A percentile compares a stretch with the other conserved stretches of the same genome.
These are phyloP conservation scores for Cyrtodaria siliqua DNA, from an alignment of 2,888 invertebrate species.

Conservation along the genomic window DNA sequence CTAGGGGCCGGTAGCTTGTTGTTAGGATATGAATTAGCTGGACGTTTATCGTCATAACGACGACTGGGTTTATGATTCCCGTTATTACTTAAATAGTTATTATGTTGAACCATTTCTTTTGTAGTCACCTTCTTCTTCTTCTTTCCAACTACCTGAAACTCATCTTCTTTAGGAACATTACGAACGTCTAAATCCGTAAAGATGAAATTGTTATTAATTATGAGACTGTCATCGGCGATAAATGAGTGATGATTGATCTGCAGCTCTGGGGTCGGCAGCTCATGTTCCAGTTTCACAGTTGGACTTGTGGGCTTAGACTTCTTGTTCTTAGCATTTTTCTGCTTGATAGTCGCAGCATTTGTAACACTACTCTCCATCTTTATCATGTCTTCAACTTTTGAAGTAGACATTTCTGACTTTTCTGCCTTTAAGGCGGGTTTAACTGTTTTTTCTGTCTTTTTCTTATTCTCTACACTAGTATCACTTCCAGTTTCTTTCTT, in stretches of 20 bases:
- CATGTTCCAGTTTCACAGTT: slow-evolving; percentile 34
- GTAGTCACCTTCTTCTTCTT: slow-evolving; percentile 69
- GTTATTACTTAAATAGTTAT: slow-evolving; percentile 44
- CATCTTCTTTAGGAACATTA: slow-evolving; percentile 67
- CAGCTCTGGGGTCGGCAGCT: slow-evolving; percentile 12
- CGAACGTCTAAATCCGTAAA: slow-evolving; percentile 77
- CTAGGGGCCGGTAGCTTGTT: slow-evolving; percentile 41
- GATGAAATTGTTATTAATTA: slow-evolving; percentile 65
- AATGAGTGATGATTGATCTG: slow-evolving; percentile 22
- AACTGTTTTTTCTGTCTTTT: slow-evolving; percentile 43
- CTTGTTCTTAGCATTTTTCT: slow-evolving; percentile 71
- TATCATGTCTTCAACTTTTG: slow-evolving; percentile 43
- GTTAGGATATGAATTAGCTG: slow-evolving; percentile 23
- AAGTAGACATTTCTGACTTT: slow-evolving; percentile 40
- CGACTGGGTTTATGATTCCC: slow-evolving; percentile 43
- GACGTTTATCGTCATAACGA: slow-evolving; percentile 54
- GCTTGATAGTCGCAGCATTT: slow-evolving; percentile 58
- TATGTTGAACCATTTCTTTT: slow-evolving; percentile 42
- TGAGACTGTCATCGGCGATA: slow-evolving; percentile 32
- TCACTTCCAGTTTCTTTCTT: slow-evolving; percentile 37
- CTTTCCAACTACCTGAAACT: slow-evolving; percentile 78
- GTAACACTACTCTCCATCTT: slow-evolving; percentile 31
- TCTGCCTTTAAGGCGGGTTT: slow-evolving; percentile 31
- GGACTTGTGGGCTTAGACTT: slow-evolving; percentile 61
- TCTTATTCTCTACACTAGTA: slow-evolving; percentile 29